Conservation (phyloP, 1,140 invertebrate genomes). For the Copidosoma floridanum region DNA sequence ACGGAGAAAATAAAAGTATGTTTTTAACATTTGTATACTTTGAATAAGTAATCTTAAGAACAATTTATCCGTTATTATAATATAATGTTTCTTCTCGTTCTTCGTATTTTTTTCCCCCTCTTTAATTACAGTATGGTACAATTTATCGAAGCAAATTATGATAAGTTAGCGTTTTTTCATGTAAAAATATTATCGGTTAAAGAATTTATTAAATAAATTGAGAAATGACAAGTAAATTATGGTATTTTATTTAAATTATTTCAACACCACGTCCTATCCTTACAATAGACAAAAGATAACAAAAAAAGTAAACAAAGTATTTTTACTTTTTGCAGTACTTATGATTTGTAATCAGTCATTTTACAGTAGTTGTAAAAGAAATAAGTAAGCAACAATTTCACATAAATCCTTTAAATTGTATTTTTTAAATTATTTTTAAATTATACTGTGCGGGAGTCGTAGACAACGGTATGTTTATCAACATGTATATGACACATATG, state of each 20-base stretch:
- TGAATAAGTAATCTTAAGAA: slow-evolving; percentile 26
- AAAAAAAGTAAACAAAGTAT: too few species aligned
- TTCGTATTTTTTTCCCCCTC: too few species aligned
- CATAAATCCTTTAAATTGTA: too few species aligned
- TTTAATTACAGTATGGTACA: slow-evolving; percentile 26
- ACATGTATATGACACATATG: too few species aligned
- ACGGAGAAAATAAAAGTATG: slow-evolving; percentile 20
- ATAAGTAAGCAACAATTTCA: too few species aligned
- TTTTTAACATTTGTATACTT: slow-evolving; percentile 30
- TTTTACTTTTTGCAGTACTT: too few species aligned
- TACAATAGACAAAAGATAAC: too few species aligned
- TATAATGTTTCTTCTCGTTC: slow-evolving; percentile 22
- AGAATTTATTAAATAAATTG: slow-evolving; percentile 29
- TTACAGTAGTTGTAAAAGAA: too few species aligned
- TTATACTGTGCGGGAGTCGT: too few species aligned
- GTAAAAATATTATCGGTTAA: slow-evolving; percentile 29
- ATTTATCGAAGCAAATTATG: slow-evolving; percentile 27
- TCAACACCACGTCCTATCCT: background rate
- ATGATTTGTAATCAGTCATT: too few species aligned
- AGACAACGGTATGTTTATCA: too few species aligned
- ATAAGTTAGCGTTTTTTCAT: slow-evolving; percentile 29
- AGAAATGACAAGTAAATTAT: slow-evolving; percentile 25
- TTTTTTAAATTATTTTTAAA: too few species aligned
- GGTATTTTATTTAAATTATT: background rate
- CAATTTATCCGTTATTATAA: slow-evolving; percentile 21